These are phyloP conservation scores for Propithecus coquereli DNA, from an alignment of 2,113 vertebrate genomes.

Conservation along the genomic window DNA sequence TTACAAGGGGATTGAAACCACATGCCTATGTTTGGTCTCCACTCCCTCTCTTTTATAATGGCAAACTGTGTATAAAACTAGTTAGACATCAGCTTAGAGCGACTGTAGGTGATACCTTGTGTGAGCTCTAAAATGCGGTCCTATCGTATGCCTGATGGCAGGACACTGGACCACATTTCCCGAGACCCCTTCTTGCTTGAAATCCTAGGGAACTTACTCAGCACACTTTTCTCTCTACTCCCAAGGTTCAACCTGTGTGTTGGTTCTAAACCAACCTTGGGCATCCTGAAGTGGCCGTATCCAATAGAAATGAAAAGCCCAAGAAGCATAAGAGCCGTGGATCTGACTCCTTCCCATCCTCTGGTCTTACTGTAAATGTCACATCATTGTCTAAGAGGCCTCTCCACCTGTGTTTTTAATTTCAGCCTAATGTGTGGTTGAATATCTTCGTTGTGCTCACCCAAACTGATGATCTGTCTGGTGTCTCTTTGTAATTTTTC, in stretches of 20 bases:
- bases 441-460: not conserved
- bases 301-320: not conserved
- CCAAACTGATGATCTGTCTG: rapidly evolving
- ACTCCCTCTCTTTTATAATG: not conserved
- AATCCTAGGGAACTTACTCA: not conserved
- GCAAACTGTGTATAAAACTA: not conserved
- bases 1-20: not conserved
- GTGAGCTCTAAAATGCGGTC: not conserved
- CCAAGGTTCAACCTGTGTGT: not conserved
- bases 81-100: not conserved
- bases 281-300: not conserved
- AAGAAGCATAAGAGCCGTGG: not conserved
- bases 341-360: not conserved
- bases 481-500: not conserved
- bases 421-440: not conserved
- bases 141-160: no score
- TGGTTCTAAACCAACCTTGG: not conserved
- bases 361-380: not conserved
- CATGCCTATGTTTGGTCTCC: not conserved
- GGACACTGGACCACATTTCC: not conserved
- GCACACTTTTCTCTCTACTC: not conserved
- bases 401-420: not conserved
- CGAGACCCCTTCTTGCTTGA: not conserved
- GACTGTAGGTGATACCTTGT: not conserved
- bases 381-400: not conserved